A percentile compares a stretch with the other conserved stretches of the same genome.
Conservation (phyloP, 2,113 vertebrate genomes). For the Menidia beryllina region DNA sequence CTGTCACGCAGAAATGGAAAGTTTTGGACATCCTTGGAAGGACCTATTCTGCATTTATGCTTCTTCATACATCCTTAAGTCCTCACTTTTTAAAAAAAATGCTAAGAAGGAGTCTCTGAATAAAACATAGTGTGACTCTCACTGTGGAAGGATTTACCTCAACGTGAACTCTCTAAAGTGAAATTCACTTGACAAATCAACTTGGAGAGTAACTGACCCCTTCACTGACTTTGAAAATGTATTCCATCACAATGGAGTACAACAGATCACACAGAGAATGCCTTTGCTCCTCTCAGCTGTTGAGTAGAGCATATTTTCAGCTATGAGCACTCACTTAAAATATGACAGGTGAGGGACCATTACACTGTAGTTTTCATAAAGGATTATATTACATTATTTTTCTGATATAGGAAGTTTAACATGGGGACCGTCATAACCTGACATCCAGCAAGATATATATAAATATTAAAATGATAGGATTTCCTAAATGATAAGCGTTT, state of each 20-base stretch:
- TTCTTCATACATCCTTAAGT: constrained; percentile 29
- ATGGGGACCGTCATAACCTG: background rate
- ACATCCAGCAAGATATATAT: background rate
- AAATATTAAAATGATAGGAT: too few species aligned
- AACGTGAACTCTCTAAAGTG: constrained; percentile 44
- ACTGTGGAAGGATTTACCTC: constrained; percentile 38
- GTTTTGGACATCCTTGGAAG: constrained; percentile 26
- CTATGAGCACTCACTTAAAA: background rate
- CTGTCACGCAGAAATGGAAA: constrained; percentile 32
- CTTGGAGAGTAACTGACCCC: constrained; percentile 48
- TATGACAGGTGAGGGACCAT: background rate
- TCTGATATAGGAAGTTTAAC: background rate
- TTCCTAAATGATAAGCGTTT: too few species aligned
- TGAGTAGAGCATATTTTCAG: constrained; percentile 5
- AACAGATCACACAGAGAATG: constrained; percentile 25
- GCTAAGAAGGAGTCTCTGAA: constrained; percentile 52
- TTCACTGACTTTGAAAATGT: constrained; percentile 39
- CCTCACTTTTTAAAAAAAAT: constrained; percentile 47
- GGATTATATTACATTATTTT: background rate
- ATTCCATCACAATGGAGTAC: constrained; percentile 27
- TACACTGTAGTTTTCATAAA: background rate
- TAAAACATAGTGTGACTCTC: constrained; percentile 65
- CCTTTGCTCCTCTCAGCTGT: constrained; percentile 2
- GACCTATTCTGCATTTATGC: constrained; percentile 39
- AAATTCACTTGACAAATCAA: constrained; percentile 41